Evolutionary conservation across 2,113 vertebrate species (phyloP).

Genomic region (Notechis scutatus): DNA sequence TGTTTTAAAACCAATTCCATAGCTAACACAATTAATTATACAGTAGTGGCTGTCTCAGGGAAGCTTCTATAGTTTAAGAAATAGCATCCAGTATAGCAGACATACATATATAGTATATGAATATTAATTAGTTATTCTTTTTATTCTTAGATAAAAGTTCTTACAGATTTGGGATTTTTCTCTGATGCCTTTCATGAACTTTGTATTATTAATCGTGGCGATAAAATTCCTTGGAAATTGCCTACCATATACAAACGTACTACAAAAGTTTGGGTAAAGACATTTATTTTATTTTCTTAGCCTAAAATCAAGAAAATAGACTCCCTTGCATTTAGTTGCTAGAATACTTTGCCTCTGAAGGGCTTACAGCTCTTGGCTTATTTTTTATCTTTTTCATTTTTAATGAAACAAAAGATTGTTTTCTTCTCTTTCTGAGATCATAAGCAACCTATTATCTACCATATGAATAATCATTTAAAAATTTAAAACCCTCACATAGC

Average conservation of each 20-base stretch:
- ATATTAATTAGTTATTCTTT: constrained; percentile 31
- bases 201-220: constrained; percentile 62
- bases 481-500: not conserved
- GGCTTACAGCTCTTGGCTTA: not conserved
- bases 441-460: not conserved
- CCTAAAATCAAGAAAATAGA: not conserved
- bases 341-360: not conserved
- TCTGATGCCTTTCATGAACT: constrained; percentile 72
- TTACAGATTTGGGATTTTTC: constrained; percentile 73
- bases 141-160: constrained; percentile 70
- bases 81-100: not conserved
- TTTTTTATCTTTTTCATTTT: not conserved
- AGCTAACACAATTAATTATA: not conserved
- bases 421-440: not conserved
- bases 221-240: constrained; percentile 63
- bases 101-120: not conserved
- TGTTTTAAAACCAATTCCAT: not conserved
- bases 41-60: not conserved
- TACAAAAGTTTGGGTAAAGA: constrained; percentile 64
- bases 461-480: not conserved
- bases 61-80: not conserved
- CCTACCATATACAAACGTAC: constrained; percentile 57
- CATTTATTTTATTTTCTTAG: constrained; percentile 1
- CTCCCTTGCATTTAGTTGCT: not conserved
- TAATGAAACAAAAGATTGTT: not conserved